Conservation (phyloP, 2,888 invertebrate species). For the Drosophila colorata region DNA sequence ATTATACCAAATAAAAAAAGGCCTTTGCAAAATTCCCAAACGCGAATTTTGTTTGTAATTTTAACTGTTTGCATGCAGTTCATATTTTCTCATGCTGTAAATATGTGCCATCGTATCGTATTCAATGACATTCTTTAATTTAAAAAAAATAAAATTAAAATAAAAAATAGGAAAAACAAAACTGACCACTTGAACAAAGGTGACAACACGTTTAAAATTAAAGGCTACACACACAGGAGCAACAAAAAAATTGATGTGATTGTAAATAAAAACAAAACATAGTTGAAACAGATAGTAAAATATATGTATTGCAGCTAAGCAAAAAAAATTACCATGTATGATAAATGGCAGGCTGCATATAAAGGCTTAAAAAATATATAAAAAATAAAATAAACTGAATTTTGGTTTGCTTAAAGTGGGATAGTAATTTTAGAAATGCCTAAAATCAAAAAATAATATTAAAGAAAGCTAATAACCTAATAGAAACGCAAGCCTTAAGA, state of each 20-base stretch:
- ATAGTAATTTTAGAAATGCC: too few relatives aligned
- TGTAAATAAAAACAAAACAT: neutral
- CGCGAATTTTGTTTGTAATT: neutral
- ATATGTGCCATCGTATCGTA: conserved; percentile 28
- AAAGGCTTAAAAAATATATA: too few relatives aligned
- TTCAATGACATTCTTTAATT: conserved; percentile 2
- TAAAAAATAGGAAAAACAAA: too few relatives aligned
- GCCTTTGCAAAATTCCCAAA: neutral
- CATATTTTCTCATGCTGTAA: conserved; percentile 10
- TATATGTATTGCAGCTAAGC: too few relatives aligned
- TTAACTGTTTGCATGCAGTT: neutral
- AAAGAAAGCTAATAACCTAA: neutral
- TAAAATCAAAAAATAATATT: too few relatives aligned
- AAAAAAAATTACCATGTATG: neutral
- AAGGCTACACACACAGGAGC: too few relatives aligned
- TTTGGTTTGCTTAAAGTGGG: too few relatives aligned
- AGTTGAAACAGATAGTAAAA: neutral
- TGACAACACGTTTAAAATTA: too few relatives aligned
- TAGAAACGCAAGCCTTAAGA: neutral
- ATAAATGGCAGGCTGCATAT: too few relatives aligned
- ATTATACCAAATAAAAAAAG: too few relatives aligned
- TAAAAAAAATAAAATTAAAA: neutral
- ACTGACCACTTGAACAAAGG: neutral
- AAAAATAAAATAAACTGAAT: too few relatives aligned
- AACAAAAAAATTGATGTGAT: conserved; percentile 5